These are phyloP conservation scores for Campoplex nolae DNA, from an alignment of 2,888 invertebrate genomes.

Conservation along the genomic window DNA sequence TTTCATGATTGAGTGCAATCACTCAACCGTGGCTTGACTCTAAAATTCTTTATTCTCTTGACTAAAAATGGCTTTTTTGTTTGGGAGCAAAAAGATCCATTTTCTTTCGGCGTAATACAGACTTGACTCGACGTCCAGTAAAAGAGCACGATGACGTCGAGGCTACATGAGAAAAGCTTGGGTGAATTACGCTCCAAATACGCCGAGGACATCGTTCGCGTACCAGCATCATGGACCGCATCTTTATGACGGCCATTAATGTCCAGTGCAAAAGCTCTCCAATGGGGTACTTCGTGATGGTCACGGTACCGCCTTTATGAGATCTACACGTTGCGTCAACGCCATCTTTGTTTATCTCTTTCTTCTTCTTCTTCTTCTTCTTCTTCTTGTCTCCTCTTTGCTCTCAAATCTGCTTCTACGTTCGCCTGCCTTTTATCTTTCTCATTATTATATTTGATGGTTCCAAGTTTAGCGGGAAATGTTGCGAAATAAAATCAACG, in stretches of 20 bases:
- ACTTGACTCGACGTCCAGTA: constrained; percentile 6
- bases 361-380: constrained; percentile 43
- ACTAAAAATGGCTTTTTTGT: neutral
- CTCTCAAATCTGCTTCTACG: neutral
- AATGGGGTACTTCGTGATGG: constrained; percentile 63
- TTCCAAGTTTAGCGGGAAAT: neutral
- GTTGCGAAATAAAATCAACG: neutral
- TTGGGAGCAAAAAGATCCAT: neutral
- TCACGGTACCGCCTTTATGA: constrained; percentile 69
- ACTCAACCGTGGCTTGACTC: neutral
- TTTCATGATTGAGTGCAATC: neutral
- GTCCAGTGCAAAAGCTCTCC: constrained; percentile 74
- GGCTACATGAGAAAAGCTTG: constrained; percentile 34
- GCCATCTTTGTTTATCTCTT: constrained; percentile 47
- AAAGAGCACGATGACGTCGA: constrained; percentile 16
- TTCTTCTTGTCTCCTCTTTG: neutral
- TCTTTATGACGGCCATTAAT: constrained; percentile 76
- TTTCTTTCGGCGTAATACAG: neutral
- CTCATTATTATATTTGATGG: neutral
- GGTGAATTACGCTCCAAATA: constrained; percentile 72
- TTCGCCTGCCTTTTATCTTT: neutral
- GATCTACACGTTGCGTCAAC: constrained; percentile 69
- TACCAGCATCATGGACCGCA: constrained; percentile 62
- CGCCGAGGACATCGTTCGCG: constrained; percentile 63
- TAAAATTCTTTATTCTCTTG: neutral